Conservation (phyloP, 2,888 invertebrate genomes). For the Lepetodrilus schrolli region DNA sequence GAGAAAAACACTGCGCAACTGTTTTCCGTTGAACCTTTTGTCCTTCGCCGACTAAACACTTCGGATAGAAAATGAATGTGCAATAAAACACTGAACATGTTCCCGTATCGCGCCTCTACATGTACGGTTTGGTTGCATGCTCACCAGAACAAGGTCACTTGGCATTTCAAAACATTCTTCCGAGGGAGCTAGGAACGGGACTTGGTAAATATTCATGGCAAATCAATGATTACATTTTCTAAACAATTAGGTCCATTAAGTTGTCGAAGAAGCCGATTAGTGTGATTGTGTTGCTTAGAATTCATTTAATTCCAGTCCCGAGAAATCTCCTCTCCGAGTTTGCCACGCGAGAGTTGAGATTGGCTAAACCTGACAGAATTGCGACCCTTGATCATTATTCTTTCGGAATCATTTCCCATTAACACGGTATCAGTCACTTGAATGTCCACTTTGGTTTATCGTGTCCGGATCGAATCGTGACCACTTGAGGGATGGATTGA, state of each 20-base stretch:
- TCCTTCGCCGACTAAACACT: too few species aligned
- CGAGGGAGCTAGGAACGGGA: neutral
- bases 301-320: neutral
- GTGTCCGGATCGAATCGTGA: neutral
- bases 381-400: neutral
- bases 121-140: too few species aligned
- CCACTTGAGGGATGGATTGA: slow-evolving; percentile 18
- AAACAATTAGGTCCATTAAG: slow-evolving; percentile 10
- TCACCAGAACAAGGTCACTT: too few species aligned
- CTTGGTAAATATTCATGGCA: neutral
- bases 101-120: too few species aligned
- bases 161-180: too few species aligned
- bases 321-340: neutral
- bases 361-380: neutral
- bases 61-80: too few species aligned
- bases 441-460: neutral
- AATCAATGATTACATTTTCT: slow-evolving; percentile 22
- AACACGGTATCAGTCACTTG: neutral
- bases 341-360: neutral
- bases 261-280: neutral
- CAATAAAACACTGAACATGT: too few species aligned
- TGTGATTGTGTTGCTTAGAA: neutral
- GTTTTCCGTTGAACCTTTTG: too few species aligned
- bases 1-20: too few species aligned
- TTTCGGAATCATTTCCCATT: slow-evolving; percentile 3